Percentiles rank a stretch among this genome's conserved stretches.
Conservation (phyloP, 2,888 invertebrate genomes). For the Machimus rusticus region DNA sequence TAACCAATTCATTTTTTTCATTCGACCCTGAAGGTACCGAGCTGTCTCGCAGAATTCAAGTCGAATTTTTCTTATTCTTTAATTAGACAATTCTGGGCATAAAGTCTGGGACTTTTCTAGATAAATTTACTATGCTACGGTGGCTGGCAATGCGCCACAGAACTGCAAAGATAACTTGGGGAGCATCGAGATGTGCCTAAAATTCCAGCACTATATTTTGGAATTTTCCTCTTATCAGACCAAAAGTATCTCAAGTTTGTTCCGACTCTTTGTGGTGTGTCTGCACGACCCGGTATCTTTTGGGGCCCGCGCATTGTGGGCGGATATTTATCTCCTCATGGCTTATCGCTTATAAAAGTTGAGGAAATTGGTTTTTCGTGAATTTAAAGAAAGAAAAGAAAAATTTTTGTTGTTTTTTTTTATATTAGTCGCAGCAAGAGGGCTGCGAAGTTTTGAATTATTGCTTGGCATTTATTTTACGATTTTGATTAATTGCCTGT, state of each 20-base stretch:
- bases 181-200: background rate
- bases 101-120: background rate
- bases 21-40: background rate
- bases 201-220: background rate
- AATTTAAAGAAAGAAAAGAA: background rate
- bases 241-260: constrained; percentile 1
- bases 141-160: background rate
- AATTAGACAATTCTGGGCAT: background rate
- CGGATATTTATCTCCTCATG: constrained; percentile 9
- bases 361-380: constrained; percentile 1
- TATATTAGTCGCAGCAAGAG: background rate
- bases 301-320: background rate
- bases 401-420: background rate
- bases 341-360: background rate
- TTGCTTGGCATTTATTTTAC: background rate
- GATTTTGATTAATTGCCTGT: background rate
- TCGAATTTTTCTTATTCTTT: background rate
- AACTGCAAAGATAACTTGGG: background rate
- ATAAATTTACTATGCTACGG: background rate
- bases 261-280: background rate
- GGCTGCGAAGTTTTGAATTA: background rate
- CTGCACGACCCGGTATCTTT: background rate
- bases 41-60: background rate
- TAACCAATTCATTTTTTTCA: background rate
- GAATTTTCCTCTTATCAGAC: constrained; percentile 1